A percentile compares a stretch with the other conserved stretches of the same genome.
phyloP scores from a whole-genome alignment of 2,113 vertebrate genomes.

The Phoxinus phoxinus region DNA sequence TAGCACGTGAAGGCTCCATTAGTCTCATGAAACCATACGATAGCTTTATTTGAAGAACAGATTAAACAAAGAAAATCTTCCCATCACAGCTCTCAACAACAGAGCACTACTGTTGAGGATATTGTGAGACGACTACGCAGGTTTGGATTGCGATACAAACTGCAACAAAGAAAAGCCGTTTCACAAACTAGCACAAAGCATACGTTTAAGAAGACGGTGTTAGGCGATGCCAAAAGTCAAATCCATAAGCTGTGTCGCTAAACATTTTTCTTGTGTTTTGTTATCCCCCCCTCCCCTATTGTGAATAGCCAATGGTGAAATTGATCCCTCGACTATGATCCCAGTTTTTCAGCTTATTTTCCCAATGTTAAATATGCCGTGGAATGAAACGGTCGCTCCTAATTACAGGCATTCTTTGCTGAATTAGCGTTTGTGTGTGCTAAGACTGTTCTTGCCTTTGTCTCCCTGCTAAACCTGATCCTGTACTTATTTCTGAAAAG shows the following conservation, averaged over 20 bases:
- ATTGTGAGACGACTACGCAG: neutral
- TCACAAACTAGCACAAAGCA: neutral
- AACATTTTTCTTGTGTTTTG: conserved; percentile 52
- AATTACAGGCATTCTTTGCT: conserved; percentile 96
- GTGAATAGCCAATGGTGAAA: conserved; percentile 44
- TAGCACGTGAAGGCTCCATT: too few relatives aligned
- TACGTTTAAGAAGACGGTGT: neutral
- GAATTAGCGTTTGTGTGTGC: conserved; percentile 95
- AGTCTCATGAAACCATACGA: neutral
- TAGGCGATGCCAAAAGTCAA: conserved; percentile 42
- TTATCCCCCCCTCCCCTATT: conserved; percentile 53
- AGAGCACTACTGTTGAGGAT: neutral
- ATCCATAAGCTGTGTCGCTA: conserved; percentile 39
- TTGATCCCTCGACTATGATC: conserved; percentile 82
- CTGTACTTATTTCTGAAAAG: conserved; percentile 91
- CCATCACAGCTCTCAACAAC: neutral
- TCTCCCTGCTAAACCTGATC: conserved; percentile 93
- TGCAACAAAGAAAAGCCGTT: too few relatives aligned
- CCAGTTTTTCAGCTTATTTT: conserved; percentile 74
- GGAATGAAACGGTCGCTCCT: conserved; percentile 89
- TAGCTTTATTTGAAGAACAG: neutral
- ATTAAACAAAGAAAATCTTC: neutral
- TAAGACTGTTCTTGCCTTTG: conserved; percentile 85
- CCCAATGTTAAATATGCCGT: conserved; percentile 82
- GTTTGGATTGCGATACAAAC: neutral